Base-by-base conservation (phyloP, 2,797 vertebrate species). In the Lepilemur septentrionalis region DNA sequence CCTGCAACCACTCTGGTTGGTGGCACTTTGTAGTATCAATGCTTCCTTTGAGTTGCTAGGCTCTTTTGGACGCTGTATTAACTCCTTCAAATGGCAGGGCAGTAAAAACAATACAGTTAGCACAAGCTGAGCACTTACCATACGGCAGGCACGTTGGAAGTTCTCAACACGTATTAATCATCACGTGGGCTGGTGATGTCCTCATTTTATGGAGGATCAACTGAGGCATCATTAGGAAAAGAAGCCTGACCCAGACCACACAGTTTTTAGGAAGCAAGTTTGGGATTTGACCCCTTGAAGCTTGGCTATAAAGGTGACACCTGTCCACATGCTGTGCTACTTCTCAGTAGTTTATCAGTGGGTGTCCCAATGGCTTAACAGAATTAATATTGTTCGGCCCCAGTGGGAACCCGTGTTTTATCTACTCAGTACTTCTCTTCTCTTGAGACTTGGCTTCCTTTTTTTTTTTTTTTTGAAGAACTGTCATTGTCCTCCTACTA, bases 31-130 rank as follows among this genome's bases (percentile, higher is more conserved):
- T 41, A 14, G 57, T 38, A 41, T 63, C 78, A 61, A 28, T 1
- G 22, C 72, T 91, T 90, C 63, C 30, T 87, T 72, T 75, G 75
- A 90, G 75, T 75, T 12, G 70, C 46, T 52, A 73, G 63, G 48
- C 63, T 69, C 9, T 22, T 57, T 83, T 32, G 76, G 78, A 82
- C 15, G 38, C 50, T n/a, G 15, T 30, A 4, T 70, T n/a, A 83
- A 89, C 61, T 67, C 78, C 41, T 55, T 94, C 35, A 65, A 41
- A 83, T 2, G 0, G 22, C 3, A 28, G 35, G 15, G 38, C 13
- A 38, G 75, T 38, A 32, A 32, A n/a, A 67, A 52, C 2, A 17
- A 41, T 41, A 48, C n/a, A 11, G 4, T 4, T 7, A 28, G 4
- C 20, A 13, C 17, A 43, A n/a, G 48, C 3, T 46, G 57, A 61